Base-by-base conservation (phyloP, 2,797 vertebrate species). In the Sylvilagus floridanus region DNA sequence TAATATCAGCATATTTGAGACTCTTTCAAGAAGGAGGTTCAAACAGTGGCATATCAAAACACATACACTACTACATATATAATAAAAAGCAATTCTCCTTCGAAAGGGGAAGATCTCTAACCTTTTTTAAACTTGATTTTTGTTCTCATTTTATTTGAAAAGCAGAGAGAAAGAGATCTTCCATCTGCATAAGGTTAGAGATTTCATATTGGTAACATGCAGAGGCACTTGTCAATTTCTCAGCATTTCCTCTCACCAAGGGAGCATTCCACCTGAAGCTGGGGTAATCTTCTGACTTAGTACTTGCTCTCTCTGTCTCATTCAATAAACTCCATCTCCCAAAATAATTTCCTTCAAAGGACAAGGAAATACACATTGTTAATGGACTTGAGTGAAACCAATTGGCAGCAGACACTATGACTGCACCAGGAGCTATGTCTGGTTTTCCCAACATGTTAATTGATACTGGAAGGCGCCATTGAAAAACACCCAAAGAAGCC, bases 1-100 rank as follows among this genome's bases (percentile, higher is more conserved):
- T 97, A 94, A 98, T 98, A 98, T 97, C 97, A 97, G 97, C 91
- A 95, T 94, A 97, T 97, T 92, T 97, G 96, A 97, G 96, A 97
- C 97, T 86, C 97, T 98, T 98, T 92, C 97, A 98, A 98, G 98
- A 98, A 98, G 97, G 97, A 97, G 98, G 99, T 99, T 99, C 98
- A 99, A 99, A 99, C 99, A 99, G 99, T 99, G 98, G 99, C 99
- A 99, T 98, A 98, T 97, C 98, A 98, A 98, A 98, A 97, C 97
- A 98, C 97, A 98, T 54, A 97, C 69, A 96, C 98, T 73, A 13
- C 85, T 97, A 97, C 97, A 9, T 97, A 97, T 97, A 97, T 96
- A 97, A 94, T 94, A 98, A 96, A 98, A 97, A 98, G 97, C 97
- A 47, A 98, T 98, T 98, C 92, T 94, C 97, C 97, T 93, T 97